A percentile compares a stretch with the other conserved stretches of the same genome.
These are phyloP conservation scores for Thunnus albacares DNA, from an alignment of 2,797 vertebrate species.

Conservation along the genomic window DNA sequence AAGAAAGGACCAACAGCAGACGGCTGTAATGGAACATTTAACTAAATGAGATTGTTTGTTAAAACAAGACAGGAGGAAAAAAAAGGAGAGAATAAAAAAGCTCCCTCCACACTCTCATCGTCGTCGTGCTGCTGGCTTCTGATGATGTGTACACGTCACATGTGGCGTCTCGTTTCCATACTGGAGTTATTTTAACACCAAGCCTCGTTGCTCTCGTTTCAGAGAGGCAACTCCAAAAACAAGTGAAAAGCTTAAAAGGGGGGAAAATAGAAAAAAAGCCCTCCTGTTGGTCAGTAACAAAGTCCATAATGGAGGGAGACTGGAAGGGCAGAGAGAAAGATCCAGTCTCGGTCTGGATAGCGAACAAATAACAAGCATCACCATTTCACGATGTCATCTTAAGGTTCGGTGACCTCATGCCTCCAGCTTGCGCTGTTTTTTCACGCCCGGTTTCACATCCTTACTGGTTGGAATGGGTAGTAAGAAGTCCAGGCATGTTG, in stretches of 20 bases:
- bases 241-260: not conserved
- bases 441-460: conserved; percentile 50
- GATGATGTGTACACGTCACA: not conserved
- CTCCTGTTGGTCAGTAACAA: conserved; percentile 10
- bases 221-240: conserved; percentile 1
- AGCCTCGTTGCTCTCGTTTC: not conserved
- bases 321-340: not conserved
- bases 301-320: conserved; percentile 13
- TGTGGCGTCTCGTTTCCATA: not conserved
- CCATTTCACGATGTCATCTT: not conserved
- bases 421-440: not conserved
- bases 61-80: not conserved
- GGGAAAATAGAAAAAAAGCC: not conserved
- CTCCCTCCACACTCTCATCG: not conserved
- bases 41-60: not conserved
- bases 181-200: not conserved
- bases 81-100: not conserved
- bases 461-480: conserved; percentile 47
- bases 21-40: conserved; percentile 16
- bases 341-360: conserved; percentile 24
- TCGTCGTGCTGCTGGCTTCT: conserved; percentile 33
- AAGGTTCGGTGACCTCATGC: not conserved
- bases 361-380: not conserved
- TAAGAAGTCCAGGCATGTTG: conserved; percentile 23
- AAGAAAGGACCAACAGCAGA: not conserved